Base-by-base conservation (phyloP, 2,113 vertebrate genomes). In the Chaenogobius annularis region DNA sequence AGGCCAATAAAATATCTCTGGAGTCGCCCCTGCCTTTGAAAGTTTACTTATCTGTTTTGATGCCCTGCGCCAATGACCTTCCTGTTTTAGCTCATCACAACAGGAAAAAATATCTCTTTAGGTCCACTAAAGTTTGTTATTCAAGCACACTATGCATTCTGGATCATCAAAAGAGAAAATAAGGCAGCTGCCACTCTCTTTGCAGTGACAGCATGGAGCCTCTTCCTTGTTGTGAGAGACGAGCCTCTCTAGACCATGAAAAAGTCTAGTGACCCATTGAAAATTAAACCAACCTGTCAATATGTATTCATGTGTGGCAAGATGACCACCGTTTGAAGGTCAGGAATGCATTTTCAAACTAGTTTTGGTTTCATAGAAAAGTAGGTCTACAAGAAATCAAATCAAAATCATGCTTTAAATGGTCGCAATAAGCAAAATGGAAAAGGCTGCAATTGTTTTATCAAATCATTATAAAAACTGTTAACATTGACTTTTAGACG, bases 251-350 rank as follows among this genome's bases (percentile, higher is more conserved):
- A 78, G 68, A 69, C 55, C 14, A 0, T 72, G 62, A 52, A 72
- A 70, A 1, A 40, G 23, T 79, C 59, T 22, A 58, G 43, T 79
- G 79, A 89, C 48, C 68, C 72, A 3, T 46, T 50, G 69, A 69
- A 83, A 87, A 78, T 88, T 76, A 78, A 75, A 83, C 73, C 64
- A 81, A 73, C 40, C 67, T 6, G 75, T 85, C 83, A 81, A 66
- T 87, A 72, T 3, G 59, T 54, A 83, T 86, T 75, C 54, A 66
- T 66, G 61, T 75, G 13, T 31, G 64, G 75, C 74, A 67, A 54
- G 48, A 72, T 75, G 69, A 83, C 52, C 46, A 3, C 62, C 31
- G 56, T 52, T 72, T 66, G 20, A 72, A 68, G 64, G 26, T 75
- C 70, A 70, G 70, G 26, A 31, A 31, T 31, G 4, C 26, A 31